A percentile compares a stretch with the other conserved stretches of the same genome.
Conservation (phyloP, 2,113 vertebrate genomes). For the Saccopteryx bilineata region DNA sequence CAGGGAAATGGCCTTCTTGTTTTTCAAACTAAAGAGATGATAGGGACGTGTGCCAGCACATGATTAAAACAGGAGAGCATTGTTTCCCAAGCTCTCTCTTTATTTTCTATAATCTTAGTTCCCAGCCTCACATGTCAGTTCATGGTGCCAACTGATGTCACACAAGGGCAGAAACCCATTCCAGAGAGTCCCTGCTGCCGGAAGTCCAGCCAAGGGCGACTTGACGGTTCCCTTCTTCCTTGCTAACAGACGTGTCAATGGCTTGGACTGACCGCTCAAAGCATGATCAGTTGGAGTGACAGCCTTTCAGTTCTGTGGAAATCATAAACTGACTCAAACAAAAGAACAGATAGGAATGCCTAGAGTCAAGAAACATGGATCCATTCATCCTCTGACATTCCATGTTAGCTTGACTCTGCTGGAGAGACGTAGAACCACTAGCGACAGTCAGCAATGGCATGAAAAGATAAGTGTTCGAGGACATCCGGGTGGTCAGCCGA, state of each 20-base stretch:
- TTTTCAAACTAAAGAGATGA: conserved; percentile 59
- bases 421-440: background rate
- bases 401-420: background rate
- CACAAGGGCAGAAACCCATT: conserved; percentile 21
- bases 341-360: background rate
- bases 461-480: background rate
- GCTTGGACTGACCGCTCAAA: conserved; percentile 34
- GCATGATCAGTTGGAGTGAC: background rate
- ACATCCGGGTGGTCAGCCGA: background rate
- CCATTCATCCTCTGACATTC: background rate
- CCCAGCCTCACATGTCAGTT: background rate
- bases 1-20: conserved; percentile 45
- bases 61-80: conserved; percentile 58
- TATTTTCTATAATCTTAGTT: conserved; percentile 53
- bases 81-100: background rate
- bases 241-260: conserved; percentile 23
- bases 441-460: background rate
- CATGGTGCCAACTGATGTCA: background rate
- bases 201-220: background rate
- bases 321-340: background rate
- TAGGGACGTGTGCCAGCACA: background rate
- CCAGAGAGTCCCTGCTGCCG: background rate
- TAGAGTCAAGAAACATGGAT: background rate
- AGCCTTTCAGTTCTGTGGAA: conserved; percentile 10
- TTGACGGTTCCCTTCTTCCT: background rate